Conservation (phyloP, 2,888 invertebrate genomes). For the Lepidocyrtoides sp. region DNA sequence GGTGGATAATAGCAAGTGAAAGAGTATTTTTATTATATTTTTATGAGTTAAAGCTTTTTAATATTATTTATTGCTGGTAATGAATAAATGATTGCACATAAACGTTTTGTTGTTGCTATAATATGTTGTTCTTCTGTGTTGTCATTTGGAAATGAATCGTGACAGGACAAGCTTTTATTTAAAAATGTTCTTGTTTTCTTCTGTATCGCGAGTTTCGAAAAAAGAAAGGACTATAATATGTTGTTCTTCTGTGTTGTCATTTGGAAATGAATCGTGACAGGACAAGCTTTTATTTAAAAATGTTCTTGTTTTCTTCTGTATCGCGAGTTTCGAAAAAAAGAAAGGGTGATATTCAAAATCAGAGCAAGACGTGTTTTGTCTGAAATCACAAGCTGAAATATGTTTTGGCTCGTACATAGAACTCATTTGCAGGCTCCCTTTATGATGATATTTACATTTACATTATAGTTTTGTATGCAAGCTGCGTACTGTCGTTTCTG, state of each 20-base stretch:
- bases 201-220: neutral
- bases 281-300: slow-evolving; percentile 39
- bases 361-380: neutral
- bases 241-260: slow-evolving; percentile 52
- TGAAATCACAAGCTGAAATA: neutral
- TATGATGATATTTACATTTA: neutral
- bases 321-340: neutral
- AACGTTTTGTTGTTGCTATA: slow-evolving; percentile 62
- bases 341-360: slow-evolving; percentile 3
- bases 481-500: neutral
- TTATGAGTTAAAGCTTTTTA: slow-evolving; percentile 54
- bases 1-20: slow-evolving; percentile 13
- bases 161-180: slow-evolving; percentile 43
- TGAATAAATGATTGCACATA: slow-evolving; percentile 69
- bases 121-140: slow-evolving; percentile 38
- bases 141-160: slow-evolving; percentile 68
- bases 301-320: slow-evolving; percentile 14
- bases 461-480: neutral
- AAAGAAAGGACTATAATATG: too few relatives aligned
- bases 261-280: slow-evolving; percentile 67
- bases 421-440: neutral
- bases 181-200: slow-evolving; percentile 25
- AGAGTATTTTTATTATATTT: slow-evolving; percentile 43
- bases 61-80: slow-evolving; percentile 60
- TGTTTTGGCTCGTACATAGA: neutral